Evolutionary conservation across 2,113 vertebrate genomes (phyloP), one percentile per base, ranked within the genome.

Genomic region (Perca schrenkii): DNA sequence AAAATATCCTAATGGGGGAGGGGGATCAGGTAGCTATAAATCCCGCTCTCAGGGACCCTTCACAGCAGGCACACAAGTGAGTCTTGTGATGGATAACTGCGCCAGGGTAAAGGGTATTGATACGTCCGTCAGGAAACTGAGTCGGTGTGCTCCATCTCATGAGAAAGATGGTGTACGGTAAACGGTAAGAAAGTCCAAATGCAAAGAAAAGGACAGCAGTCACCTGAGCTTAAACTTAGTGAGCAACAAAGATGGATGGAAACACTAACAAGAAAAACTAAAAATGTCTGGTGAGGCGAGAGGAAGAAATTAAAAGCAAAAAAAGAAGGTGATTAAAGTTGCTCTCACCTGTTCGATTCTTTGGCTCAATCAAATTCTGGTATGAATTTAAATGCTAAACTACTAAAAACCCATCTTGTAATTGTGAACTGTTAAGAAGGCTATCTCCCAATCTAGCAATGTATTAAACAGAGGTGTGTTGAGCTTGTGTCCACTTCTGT

Each of bases 1-100:
- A 88, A 79, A 72, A 83, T 43, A 54, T 34, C 56, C 76, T 90
- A 90, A 91, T 89, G 76, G 81, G 60, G 31, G 63, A 43, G 60
- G 47, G 69, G 63, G 52, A 34, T 69, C 79, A 58, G 80, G 87
- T 60, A 19, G 83, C 73, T 12, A 92, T 93, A 91, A 89, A 93
- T 93, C 89, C 90, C 4, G 13, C 65, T 88, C 74, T 70, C 66
- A 21, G 82, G 68, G 79, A 92, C 86, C 84, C 86, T 83, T 91
- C 88, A 79, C 58, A 63, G 57, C 73, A 50, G 64, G n/a, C 64
- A 68, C 71, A 77, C 15, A 46, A 54, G 46, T 31, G 54, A 82
- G 72, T 56, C 69, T 40, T 56, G 86, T 92, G 89, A 94, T 89
- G 85, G 82, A 91, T 92, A 88, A 85, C 61, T 11, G 65, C 10